Evolutionary conservation across 2,113 vertebrate species (phyloP), one percentile per base, ranked within the genome.

Genomic region (Columba janthina): DNA sequence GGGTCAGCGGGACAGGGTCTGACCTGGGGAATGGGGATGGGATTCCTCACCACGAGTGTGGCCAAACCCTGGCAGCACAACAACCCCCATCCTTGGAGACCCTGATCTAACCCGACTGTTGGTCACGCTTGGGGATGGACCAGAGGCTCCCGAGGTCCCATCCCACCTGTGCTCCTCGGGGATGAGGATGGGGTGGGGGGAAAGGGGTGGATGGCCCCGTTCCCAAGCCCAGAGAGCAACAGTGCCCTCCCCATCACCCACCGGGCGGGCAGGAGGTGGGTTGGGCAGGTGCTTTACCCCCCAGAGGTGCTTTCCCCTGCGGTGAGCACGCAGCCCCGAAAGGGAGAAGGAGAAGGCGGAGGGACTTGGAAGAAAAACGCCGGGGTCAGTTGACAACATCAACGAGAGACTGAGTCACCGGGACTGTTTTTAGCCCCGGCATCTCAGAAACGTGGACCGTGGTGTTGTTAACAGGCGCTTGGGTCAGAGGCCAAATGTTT

Each of bases 401-500:
- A 67, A 62, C 2, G 5, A 90, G 93, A 34, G 57, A 15, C 67
- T 96, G 95, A 97, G 93, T 93, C 94, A 96, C 82, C 20, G 2
- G 75, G 8, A 19, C 93, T 48, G 50, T 96, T 93, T 97, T 96
- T 96, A 97, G 95, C 90, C 60, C 51, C 29, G 89, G 87, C 77
- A 89, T 93, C 74, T 57, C 90, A 96, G 92, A 67, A 60, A 92
- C 73, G 69, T 12, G 71, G 40, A 79, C 81, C 38, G 4, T 17
- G 31, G 93, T 61, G 78, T 7, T 90, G 95, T 94, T 89, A 80
- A 93, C 94, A 60, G 88, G 88, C 50, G 8, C 36, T 46, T 44
- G 83, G 96, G 97, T 88, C 96, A 93, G 77, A 89, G 90, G 96
- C 96, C 96, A 95, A 91, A 80, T 78, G 90, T 46, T 96, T 93